These are phyloP conservation scores for Cepphus grylle DNA, from an alignment of 2,113 vertebrate genomes.

Conservation along the genomic window DNA sequence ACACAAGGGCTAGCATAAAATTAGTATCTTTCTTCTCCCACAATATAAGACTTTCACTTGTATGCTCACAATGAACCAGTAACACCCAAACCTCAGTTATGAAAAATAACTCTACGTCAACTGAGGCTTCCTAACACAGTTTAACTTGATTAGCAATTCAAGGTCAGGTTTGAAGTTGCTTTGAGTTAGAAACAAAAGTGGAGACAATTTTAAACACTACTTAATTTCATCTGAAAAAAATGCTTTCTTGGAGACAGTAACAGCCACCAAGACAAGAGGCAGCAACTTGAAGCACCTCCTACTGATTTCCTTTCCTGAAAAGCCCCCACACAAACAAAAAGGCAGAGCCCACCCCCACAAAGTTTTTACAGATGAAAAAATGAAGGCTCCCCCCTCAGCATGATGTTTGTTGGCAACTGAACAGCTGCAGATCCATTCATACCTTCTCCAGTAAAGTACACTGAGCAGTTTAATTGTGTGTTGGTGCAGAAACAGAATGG, in stretches of 20 bases:
- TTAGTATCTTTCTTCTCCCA: background rate
- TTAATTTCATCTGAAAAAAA: background rate
- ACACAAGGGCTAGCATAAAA: background rate
- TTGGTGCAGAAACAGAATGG: background rate
- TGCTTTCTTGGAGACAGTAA: background rate
- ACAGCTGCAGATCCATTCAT: background rate
- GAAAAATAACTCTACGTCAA: background rate
- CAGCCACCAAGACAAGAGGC: background rate
- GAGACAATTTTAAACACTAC: background rate
- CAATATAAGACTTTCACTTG: accelerated
- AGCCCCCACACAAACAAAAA: background rate
- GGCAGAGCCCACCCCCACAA: background rate
- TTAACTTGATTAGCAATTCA: background rate
- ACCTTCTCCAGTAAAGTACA: background rate
- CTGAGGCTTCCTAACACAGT: background rate
- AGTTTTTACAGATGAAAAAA: background rate
- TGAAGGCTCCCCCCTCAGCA: background rate
- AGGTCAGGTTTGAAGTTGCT: background rate
- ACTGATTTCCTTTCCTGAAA: background rate
- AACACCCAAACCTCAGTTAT: background rate
- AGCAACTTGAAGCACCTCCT: background rate
- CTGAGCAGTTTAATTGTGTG: background rate
- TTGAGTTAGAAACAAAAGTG: background rate
- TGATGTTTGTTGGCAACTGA: background rate
- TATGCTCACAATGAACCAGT: background rate